Base-by-base conservation (phyloP, 1,140 invertebrate genomes). In the Chlorops oryzae region DNA sequence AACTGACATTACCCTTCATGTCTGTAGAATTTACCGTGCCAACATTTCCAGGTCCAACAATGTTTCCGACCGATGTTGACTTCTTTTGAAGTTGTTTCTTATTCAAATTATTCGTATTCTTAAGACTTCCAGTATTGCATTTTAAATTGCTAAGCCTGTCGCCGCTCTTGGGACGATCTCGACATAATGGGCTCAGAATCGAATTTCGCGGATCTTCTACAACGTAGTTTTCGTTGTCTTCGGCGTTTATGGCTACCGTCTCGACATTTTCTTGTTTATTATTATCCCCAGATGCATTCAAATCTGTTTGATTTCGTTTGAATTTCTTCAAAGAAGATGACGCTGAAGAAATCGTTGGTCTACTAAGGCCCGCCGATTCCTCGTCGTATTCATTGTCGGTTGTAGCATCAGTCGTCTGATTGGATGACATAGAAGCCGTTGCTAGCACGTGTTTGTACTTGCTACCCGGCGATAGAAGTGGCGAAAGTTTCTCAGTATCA, bases 401-500 rank as follows among this genome's bases (percentile, higher is more conserved):
- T 32, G 76, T 10, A 56, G 41, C 35, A 22, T 41, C 49, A 63
- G 52, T 40, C 20, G 13, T 15, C 34, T 35, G 13, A 35, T 15
- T 3, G 34, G 34, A 10, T 35, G n/a, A 5, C 34, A 54, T n/a
- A n/a, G n/a, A n/a, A 10, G 76, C 24, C 17, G 48, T 53, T n/a
- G 17, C 42, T 5, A 47, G 24, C 18, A 43, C 20, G 9, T 44
- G 23, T 32, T 53, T 53, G 12, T 27, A 56, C 47, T 62, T 61
- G 28, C 54, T 79, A 39, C 73, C 67, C 3, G 78, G 76, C 32
- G 82, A 81, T 5, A 89, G 74, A 4, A 89, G 68, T 5, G 87
- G 87, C 25, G 87, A 89, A 18, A 88, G 68, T 59, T 88, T 83
- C 65, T 90, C 87, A 21, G 83, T 83, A 68, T 90, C 87, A 59